Evolutionary conservation across 2,113 vertebrate genomes (phyloP).

Genomic region (Lycaon pictus): DNA sequence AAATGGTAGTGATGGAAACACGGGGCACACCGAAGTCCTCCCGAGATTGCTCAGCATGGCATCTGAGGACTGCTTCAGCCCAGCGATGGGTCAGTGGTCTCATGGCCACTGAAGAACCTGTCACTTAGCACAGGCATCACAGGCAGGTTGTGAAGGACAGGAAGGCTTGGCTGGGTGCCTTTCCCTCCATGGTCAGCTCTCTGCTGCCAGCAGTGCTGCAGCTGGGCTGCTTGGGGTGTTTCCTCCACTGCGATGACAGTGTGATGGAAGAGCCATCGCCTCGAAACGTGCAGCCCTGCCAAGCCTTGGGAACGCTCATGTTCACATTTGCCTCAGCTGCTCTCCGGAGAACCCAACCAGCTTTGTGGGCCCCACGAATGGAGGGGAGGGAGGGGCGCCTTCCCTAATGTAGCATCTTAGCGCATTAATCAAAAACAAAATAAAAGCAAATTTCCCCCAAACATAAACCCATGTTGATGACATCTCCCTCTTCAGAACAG

Average conservation of each 20-base stretch:
- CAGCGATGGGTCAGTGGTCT: not conserved
- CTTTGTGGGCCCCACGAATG: not conserved
- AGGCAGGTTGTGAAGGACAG: not conserved
- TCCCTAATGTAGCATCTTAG: not conserved
- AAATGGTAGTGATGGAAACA: not conserved
- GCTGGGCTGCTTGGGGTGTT: slow-evolving; percentile 27
- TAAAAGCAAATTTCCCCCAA: slow-evolving; percentile 25
- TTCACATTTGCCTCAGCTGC: not conserved
- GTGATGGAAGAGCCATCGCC: slow-evolving; percentile 40
- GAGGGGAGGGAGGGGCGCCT: not conserved
- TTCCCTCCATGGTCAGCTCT: not conserved
- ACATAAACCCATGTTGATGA: not conserved
- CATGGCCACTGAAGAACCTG: not conserved
- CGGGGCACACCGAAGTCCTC: not conserved
- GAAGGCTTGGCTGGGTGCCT: not conserved
- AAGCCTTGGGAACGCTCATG: accelerated
- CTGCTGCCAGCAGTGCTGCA: not conserved
- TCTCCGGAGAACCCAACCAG: not conserved
- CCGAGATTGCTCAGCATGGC: not conserved
- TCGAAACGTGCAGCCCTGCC: not conserved
- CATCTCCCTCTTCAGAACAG: slow-evolving; percentile 12
- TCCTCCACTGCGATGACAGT: not conserved
- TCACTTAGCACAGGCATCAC: not conserved
- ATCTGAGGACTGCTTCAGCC: not conserved
- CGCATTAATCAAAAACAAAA: slow-evolving; percentile 59